Evolutionary conservation across 2,797 vertebrate genomes (phyloP), one percentile per base, ranked within the genome.

Genomic region (Onychomys arenicola): DNA sequence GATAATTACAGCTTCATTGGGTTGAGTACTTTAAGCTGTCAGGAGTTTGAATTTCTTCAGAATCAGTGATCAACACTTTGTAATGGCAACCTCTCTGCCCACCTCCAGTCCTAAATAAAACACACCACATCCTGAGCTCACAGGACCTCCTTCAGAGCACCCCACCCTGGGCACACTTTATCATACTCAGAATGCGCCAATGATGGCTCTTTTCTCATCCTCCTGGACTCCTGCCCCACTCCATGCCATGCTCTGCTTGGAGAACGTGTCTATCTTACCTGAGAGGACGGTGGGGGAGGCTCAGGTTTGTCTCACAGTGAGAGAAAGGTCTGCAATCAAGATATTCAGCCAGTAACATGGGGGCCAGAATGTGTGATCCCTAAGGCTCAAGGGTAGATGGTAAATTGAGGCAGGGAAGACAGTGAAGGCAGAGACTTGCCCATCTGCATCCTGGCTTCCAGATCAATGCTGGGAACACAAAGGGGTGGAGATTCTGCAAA

Each of bases 21-120:
- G 5, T 71, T 92, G 92, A 97, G 96, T 88, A 90, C 82, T 95
- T 96, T 94, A 97, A 96, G 32, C 94, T 97, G 97, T 96, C 97
- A 97, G 92, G 77, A 95, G 55, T 96, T 95, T 90, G 92, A 97
- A 67, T 88, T 88, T 94, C 86, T 95, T 71, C 63, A 83, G 94
- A 89, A 87, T 63, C 34, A 77, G 77, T 76, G 87, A 95, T 84
- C 95, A 95, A 80, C 46, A 40, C 76, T 94, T 55, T 89, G 55
- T 78, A 93, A 80, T 77, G 83, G 57, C 27, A 59, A 89, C 88
- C 73, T 92, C 14, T 94, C 93, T 80, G 90, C 61, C 90, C 40
- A 57, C 88, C 96, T 96, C 88, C 69, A 92, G 25, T 25, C n/a
- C 65, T 73, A 27, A 89, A 86, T 25, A 69, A 83, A 95, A 43